Evolutionary conservation across 2,888 invertebrate species (phyloP).

Genomic region (Torymus aiolomorphi): DNA sequence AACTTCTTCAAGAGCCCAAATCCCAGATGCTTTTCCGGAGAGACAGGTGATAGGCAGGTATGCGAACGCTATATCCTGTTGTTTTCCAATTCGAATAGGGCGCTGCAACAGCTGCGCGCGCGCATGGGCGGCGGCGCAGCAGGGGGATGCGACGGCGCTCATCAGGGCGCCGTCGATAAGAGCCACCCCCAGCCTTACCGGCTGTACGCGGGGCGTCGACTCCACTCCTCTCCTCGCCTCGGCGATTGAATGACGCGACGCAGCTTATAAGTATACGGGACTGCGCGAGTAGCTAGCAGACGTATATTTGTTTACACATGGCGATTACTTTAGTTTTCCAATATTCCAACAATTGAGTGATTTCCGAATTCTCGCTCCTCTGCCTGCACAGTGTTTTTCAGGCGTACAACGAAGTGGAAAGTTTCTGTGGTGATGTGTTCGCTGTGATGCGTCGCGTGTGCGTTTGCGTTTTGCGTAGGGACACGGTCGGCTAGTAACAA

Average conservation of each 20-base stretch:
- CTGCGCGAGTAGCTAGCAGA: slow-evolving; percentile 11
- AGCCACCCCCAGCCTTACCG: slow-evolving; percentile 3
- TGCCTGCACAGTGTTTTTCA: no score
- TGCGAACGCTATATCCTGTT: no score
- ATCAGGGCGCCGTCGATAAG: slow-evolving; percentile 34
- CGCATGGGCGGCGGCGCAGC: slow-evolving; percentile 14
- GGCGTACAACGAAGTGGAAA: no score
- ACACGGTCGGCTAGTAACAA: no score
- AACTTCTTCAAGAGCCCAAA: no score
- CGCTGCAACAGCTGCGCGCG: neutral
- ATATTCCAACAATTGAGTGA: neutral
- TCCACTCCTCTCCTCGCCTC: neutral
- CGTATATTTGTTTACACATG: slow-evolving; percentile 45
- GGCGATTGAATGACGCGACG: slow-evolving; percentile 18
- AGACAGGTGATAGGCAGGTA: no score
- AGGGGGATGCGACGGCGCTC: neutral
- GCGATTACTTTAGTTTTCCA: slow-evolving; percentile 12
- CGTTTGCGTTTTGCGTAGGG: no score
- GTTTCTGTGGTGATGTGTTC: no score
- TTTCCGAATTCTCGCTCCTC: no score
- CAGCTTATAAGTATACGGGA: slow-evolving; percentile 26
- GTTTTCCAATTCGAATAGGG: neutral
- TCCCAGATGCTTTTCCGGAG: no score
- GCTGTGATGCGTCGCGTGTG: no score
- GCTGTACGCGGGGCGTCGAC: slow-evolving; percentile 39